Evolutionary conservation across 2,797 vertebrate genomes (phyloP).

Genomic region (Myiotriccus ornatus): DNA sequence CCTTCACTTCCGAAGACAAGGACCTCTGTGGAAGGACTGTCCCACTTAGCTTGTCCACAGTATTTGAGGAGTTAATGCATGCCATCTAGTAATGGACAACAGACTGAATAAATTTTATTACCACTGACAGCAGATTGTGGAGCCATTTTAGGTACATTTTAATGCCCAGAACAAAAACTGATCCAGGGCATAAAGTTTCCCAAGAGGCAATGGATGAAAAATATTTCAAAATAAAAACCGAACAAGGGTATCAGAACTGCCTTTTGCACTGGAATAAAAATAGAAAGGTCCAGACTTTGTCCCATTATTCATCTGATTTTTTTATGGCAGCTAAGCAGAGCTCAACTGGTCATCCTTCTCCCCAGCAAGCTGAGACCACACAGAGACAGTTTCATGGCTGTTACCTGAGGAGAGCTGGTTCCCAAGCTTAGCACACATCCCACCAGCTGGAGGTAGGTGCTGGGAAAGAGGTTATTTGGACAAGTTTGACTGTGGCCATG

Average conservation of each 20-base stretch:
- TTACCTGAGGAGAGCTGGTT: background rate
- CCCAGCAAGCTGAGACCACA: rapidly evolving
- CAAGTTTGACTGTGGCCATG: rapidly evolving
- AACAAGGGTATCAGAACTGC: background rate
- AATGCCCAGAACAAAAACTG: background rate
- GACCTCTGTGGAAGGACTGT: background rate
- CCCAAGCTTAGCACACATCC: background rate
- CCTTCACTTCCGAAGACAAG: background rate
- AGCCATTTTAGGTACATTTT: background rate
- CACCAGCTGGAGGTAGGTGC: background rate
- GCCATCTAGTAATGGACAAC: background rate
- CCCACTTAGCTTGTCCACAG: background rate
- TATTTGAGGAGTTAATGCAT: background rate
- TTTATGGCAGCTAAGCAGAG: background rate
- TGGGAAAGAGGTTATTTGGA: background rate
- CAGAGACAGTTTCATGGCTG: background rate
- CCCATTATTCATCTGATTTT: background rate
- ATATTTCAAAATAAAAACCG: background rate
- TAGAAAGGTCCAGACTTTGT: background rate
- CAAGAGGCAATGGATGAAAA: background rate
- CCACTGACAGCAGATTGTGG: background rate
- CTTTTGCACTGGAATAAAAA: background rate
- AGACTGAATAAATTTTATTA: background rate
- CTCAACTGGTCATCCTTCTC: background rate
- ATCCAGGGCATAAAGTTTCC: background rate